Percentiles rank a stretch among this genome's conserved stretches.
These are phyloP conservation scores for Iphiclides podalirius DNA, from an alignment of 2,888 invertebrate species.

Conservation along the genomic window DNA sequence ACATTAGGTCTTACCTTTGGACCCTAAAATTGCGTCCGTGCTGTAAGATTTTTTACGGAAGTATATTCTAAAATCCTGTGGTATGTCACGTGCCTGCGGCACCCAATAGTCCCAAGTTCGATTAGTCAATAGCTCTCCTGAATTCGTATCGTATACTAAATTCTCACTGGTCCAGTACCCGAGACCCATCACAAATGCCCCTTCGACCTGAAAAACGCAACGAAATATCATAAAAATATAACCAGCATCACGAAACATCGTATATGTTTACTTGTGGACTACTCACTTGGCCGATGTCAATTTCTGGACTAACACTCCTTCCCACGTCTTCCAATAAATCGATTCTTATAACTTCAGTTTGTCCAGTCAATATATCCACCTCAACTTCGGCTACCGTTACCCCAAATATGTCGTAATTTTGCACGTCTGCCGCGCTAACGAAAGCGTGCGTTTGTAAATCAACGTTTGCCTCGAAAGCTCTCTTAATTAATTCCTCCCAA, in stretches of 20 bases:
- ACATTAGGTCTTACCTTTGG: constrained; percentile 61
- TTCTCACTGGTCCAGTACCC: constrained; percentile 85
- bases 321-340: constrained; percentile 87
- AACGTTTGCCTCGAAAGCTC: constrained; percentile 69
- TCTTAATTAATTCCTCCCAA: constrained; percentile 78
- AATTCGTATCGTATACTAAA: constrained; percentile 73
- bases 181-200: constrained; percentile 83
- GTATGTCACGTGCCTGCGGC: constrained; percentile 83
- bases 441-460: constrained; percentile 77
- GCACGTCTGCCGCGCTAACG: constrained; percentile 59
- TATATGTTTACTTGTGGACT: too few relatives aligned
- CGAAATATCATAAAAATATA: not conserved
- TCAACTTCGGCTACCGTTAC: constrained; percentile 84
- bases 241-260: too few relatives aligned
- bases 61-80: constrained; percentile 80
- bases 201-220: constrained; percentile 79
- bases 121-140: constrained; percentile 81
- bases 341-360: constrained; percentile 81
- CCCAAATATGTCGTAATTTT: constrained; percentile 80
- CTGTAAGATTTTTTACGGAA: constrained; percentile 80
- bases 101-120: constrained; percentile 85
- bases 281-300: constrained; percentile 85
- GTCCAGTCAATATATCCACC: constrained; percentile 89
- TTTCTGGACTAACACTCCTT: constrained; percentile 83
- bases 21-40: constrained; percentile 76